A percentile compares a stretch with the other conserved stretches of the same genome.
These are phyloP conservation scores for Brachionus rotundiformis DNA, from an alignment of 1,140 invertebrate species.

Conservation along the genomic window DNA sequence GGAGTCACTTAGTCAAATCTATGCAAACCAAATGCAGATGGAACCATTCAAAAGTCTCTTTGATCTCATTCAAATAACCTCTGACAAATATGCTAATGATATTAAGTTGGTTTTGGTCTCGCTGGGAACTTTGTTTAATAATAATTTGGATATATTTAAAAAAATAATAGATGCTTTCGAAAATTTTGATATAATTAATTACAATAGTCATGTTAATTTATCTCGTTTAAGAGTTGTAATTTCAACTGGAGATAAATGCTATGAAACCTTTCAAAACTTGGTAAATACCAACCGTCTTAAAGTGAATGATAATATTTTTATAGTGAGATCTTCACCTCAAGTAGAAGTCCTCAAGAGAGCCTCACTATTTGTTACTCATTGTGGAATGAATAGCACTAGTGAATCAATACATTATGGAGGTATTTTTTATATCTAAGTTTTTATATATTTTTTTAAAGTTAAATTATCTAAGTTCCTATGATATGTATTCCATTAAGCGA, in stretches of 20 bases:
- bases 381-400: conserved; percentile 76
- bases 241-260: conserved; percentile 13
- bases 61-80: background rate
- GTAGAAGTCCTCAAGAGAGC: conserved; percentile 48
- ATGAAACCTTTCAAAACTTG: background rate
- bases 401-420: conserved; percentile 76
- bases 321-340: conserved; percentile 57
- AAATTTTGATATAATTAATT: background rate
- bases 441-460: conserved; percentile 3
- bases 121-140: conserved; percentile 46
- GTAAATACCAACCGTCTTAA: background rate
- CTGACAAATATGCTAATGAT: background rate
- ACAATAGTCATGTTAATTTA: background rate
- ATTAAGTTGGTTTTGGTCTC: conserved; percentile 23
- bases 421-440: background rate
- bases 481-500: conserved; percentile 71
- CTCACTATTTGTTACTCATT: conserved; percentile 76
- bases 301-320: background rate
- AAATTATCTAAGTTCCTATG: conserved; percentile 69
- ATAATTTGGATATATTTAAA: conserved; percentile 49
- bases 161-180: conserved; percentile 50
- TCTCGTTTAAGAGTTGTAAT: conserved; percentile 4
- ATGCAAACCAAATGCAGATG: background rate
- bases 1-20: background rate
- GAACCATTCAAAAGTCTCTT: conserved; percentile 31